These are phyloP conservation scores for Amiota minor DNA, from an alignment of 2,888 invertebrate species.

Conservation along the genomic window DNA sequence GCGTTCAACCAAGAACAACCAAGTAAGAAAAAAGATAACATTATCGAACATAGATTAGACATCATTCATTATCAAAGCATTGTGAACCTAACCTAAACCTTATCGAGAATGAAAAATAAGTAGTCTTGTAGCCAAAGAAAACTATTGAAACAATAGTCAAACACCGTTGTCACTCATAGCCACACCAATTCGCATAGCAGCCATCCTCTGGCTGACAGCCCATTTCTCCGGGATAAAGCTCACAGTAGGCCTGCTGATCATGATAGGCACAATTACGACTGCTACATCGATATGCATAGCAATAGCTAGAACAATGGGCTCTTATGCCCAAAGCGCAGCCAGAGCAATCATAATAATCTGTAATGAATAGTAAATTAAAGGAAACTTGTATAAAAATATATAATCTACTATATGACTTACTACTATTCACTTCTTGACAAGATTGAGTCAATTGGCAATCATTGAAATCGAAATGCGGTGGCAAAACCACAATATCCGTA, in stretches of 20 bases:
- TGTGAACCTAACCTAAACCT: background rate
- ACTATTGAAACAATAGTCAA: background rate
- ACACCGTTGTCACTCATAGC: background rate
- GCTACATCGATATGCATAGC: constrained; percentile 54
- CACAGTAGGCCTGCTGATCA: constrained; percentile 59
- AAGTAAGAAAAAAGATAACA: constrained; percentile 12
- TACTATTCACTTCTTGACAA: constrained; percentile 49
- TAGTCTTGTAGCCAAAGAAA: too few relatives aligned
- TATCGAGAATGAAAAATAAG: background rate
- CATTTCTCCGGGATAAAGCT: constrained; percentile 38
- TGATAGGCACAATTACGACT: constrained; percentile 53
- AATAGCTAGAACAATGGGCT: constrained; percentile 56
- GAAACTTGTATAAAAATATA: background rate
- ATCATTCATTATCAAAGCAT: constrained; percentile 14
- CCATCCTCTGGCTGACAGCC: constrained; percentile 59
- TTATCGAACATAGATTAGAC: constrained; percentile 25
- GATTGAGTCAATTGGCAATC: constrained; percentile 37
- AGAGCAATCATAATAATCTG: constrained; percentile 61
- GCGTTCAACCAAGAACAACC: background rate
- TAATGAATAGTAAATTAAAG: background rate
- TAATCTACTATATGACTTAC: too few relatives aligned
- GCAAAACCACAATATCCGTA: constrained; percentile 45
- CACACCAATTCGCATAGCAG: constrained; percentile 47
- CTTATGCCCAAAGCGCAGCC: constrained; percentile 50
- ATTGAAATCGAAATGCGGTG: constrained; percentile 48